phyloP scores from a whole-genome alignment of 1,140 invertebrate genomes.

The Laupala kohalensis region DNA sequence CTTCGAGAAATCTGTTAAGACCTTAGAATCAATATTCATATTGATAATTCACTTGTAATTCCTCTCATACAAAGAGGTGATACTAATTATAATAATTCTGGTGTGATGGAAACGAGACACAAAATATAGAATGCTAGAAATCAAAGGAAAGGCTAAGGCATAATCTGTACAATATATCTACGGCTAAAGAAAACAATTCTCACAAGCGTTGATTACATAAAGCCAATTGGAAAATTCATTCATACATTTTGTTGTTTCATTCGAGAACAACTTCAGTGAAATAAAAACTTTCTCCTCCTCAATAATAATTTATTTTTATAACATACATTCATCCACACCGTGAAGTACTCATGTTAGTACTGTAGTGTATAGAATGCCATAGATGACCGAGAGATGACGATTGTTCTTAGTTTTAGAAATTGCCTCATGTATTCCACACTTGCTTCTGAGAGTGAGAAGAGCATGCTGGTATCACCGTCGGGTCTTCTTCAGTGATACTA shows the following conservation, averaged over 20 bases:
- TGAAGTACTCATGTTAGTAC: neutral
- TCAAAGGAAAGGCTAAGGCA: neutral
- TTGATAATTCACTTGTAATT: neutral
- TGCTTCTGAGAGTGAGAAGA: too few relatives aligned
- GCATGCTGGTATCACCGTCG: too few relatives aligned
- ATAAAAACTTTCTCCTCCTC: neutral
- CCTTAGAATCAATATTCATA: neutral
- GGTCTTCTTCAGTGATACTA: neutral
- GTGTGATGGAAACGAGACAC: neutral
- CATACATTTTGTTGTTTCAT: too few relatives aligned
- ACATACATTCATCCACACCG: neutral
- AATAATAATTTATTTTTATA: neutral
- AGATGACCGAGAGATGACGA: too few relatives aligned
- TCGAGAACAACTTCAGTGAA: neutral
- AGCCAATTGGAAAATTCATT: neutral
- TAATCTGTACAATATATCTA: neutral
- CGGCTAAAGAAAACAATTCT: neutral
- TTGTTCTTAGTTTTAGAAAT: too few relatives aligned
- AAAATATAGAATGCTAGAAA: neutral
- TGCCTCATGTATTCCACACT: too few relatives aligned
- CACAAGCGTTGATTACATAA: neutral
- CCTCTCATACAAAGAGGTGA: neutral
- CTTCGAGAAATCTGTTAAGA: neutral
- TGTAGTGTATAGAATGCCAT: neutral
- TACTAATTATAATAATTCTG: neutral